phyloP scores from a whole-genome alignment of 1,140 invertebrate species.

The Latrodectus geometricus region DNA sequence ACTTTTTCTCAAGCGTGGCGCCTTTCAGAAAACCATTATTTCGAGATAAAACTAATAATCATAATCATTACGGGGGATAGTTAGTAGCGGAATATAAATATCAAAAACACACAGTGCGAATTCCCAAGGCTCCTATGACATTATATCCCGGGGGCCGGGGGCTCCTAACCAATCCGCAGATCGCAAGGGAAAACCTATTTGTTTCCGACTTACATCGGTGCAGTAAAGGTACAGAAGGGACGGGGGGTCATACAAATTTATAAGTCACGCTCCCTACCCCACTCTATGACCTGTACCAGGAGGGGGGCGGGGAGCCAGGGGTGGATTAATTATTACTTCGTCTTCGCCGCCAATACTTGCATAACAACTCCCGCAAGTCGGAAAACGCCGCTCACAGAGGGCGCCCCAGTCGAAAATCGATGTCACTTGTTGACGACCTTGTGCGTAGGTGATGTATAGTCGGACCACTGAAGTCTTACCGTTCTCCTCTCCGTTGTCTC shows the following conservation, averaged over 20 bases:
- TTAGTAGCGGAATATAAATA: no score
- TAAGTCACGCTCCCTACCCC: constrained; percentile 50
- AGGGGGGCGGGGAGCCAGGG: background rate
- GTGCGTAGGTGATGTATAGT: constrained; percentile 57
- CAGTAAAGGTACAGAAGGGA: background rate
- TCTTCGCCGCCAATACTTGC: constrained; percentile 51
- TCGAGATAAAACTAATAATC: no score
- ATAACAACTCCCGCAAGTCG: constrained; percentile 56
- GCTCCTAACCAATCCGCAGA: background rate
- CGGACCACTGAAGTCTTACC: constrained; percentile 15
- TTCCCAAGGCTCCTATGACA: no score
- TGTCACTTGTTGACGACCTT: constrained; percentile 61
- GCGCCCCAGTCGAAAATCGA: constrained; percentile 57
- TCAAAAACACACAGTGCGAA: no score
- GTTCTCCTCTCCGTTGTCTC: background rate
- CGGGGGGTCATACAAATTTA: constrained; percentile 33
- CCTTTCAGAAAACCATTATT: no score
- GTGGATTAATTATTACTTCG: constrained; percentile 58
- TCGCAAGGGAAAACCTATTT: background rate
- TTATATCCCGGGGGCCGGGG: no score
- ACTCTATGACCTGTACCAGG: constrained; percentile 18
- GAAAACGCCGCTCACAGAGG: constrained; percentile 44
- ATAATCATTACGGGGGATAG: no score
- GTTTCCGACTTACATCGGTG: background rate
- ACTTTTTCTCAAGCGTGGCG: no score